Percentiles rank a stretch among this genome's conserved stretches.
These are phyloP conservation scores for Romanogobio albipinnatus DNA, from an alignment of 2,113 vertebrate genomes.

Conservation along the genomic window DNA sequence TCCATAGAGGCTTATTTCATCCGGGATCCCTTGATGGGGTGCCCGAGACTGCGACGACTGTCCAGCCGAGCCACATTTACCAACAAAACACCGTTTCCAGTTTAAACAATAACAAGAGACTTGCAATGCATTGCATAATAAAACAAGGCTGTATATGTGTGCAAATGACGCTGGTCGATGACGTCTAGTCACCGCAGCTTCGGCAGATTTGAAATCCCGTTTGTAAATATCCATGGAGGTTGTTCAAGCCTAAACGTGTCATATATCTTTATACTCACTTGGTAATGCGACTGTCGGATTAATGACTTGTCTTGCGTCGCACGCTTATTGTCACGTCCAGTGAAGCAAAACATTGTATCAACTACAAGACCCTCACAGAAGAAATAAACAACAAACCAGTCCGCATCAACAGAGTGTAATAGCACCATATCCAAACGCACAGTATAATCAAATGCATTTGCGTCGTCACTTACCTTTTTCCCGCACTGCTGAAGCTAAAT, in stretches of 20 bases:
- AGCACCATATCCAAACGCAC: background rate
- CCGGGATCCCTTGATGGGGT: conserved; percentile 31
- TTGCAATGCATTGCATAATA: background rate
- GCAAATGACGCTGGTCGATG: background rate
- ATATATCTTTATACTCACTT: background rate
- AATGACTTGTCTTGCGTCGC: background rate
- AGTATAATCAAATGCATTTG: background rate
- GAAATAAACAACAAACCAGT: background rate
- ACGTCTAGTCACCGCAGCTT: background rate
- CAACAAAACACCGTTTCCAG: background rate
- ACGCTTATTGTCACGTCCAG: background rate
- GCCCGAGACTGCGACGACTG: background rate
- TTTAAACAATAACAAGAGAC: background rate
- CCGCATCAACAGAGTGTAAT: background rate
- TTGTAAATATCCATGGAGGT: background rate
- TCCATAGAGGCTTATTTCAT: conserved; percentile 58
- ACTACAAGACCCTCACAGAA: background rate
- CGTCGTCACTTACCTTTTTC: conserved; percentile 4
- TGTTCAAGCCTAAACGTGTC: background rate
- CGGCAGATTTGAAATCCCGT: background rate
- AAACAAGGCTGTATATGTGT: background rate
- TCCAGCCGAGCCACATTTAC: background rate
- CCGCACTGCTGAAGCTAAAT: conserved; percentile 5
- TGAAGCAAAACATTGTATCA: background rate
- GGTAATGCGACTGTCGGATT: background rate